A percentile compares a stretch with the other conserved stretches of the same genome.
Conservation (phyloP, 2,797 vertebrate species). For the Poecilia picta region DNA sequence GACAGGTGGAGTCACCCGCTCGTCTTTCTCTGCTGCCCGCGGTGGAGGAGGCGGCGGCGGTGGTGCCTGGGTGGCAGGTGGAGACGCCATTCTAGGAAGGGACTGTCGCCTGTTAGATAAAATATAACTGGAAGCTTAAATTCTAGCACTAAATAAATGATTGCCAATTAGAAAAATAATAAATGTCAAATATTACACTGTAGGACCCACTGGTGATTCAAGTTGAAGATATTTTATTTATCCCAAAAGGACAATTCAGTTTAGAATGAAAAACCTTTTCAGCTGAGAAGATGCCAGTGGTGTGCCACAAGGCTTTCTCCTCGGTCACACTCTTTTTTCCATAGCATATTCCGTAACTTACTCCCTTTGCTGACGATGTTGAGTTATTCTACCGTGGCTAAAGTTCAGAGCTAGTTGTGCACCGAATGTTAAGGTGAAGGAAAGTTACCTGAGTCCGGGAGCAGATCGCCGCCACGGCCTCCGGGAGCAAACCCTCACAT, state of each 20-base stretch:
- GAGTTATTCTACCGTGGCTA: not conserved
- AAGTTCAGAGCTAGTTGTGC: too few species aligned
- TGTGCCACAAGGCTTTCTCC: not conserved
- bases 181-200: not conserved
- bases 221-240: too few species aligned
- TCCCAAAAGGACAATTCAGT: not conserved
- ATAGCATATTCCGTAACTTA: not conserved
- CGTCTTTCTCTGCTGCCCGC: conserved; percentile 64
- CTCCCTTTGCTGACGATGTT: not conserved
- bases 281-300: not conserved
- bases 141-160: not conserved
- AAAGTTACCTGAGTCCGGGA: conserved; percentile 83
- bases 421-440: not conserved
- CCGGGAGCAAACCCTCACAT: conserved; percentile 89
- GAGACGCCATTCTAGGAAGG: conserved; percentile 82
- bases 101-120: conserved; percentile 82
- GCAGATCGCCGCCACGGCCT: conserved; percentile 91
- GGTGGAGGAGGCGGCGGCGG: not conserved
- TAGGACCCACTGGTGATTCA: not conserved
- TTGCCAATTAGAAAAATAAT: not conserved
- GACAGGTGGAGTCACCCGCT: conserved; percentile 57
- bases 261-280: too few species aligned
- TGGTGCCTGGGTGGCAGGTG: conserved; percentile 71
- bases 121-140: not conserved
- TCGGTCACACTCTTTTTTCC: not conserved